Conservation (phyloP, 2,797 vertebrate species). For the Melanotaenia parkinsoni region DNA sequence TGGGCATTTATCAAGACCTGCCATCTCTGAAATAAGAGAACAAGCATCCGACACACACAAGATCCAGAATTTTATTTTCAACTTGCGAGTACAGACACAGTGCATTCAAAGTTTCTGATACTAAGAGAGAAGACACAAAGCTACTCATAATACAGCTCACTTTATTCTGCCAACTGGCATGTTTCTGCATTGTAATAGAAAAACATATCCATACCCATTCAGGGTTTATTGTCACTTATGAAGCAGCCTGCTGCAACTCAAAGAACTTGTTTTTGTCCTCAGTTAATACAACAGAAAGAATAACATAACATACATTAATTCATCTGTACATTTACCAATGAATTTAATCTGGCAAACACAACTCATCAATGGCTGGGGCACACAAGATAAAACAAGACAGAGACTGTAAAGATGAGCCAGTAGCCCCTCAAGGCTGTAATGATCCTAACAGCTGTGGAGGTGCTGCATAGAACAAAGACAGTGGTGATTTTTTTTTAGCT, state of each 20-base stretch:
- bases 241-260: neutral
- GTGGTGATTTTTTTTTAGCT: neutral
- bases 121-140: slow-evolving; percentile 21
- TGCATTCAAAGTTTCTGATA: slow-evolving; percentile 48
- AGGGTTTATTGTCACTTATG: neutral
- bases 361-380: neutral
- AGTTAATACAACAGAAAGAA: neutral
- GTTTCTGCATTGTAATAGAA: slow-evolving; percentile 18
- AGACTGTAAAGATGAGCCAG: neutral
- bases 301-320: neutral
- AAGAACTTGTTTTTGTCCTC: neutral
- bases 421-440: neutral
- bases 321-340: neutral
- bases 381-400: neutral
- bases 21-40: slow-evolving; percentile 63
- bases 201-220: slow-evolving; percentile 17
- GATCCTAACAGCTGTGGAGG: neutral
- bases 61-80: slow-evolving; percentile 42
- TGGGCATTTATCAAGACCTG: slow-evolving; percentile 62
- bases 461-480: neutral
- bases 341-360: neutral
- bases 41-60: slow-evolving; percentile 37
- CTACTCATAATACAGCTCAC: slow-evolving; percentile 26
- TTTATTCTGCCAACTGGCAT: slow-evolving; percentile 35
- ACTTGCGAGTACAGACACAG: slow-evolving; percentile 20